phyloP scores from a whole-genome alignment of 2,888 invertebrate genomes.

The Bombyx huttoni region DNA sequence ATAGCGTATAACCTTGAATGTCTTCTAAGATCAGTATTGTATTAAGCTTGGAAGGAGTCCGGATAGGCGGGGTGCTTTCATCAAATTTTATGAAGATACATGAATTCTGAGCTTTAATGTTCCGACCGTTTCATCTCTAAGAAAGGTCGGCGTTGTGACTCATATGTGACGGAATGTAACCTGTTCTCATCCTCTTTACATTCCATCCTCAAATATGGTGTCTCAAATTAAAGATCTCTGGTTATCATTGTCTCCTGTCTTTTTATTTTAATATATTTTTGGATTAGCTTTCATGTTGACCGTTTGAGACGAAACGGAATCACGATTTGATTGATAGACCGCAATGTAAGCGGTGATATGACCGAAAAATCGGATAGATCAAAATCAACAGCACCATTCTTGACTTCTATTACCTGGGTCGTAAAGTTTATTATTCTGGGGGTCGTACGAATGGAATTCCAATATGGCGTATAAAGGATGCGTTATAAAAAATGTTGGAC shows the following conservation, averaged over 20 bases:
- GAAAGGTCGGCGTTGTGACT: neutral
- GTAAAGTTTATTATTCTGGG: neutral
- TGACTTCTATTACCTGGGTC: neutral
- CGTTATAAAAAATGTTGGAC: conserved; percentile 54
- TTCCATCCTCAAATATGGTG: neutral
- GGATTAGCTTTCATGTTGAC: neutral
- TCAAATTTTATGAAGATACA: neutral
- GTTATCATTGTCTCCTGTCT: neutral
- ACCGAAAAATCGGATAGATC: neutral
- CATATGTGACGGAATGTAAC: neutral
- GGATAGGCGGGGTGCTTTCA: neutral
- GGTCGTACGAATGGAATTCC: conserved; percentile 39
- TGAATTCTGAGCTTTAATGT: neutral
- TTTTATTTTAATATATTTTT: neutral
- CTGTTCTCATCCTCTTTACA: neutral
- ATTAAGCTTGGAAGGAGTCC: neutral
- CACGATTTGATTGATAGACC: neutral
- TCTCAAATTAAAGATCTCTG: neutral
- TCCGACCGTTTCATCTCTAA: neutral
- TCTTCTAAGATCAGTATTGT: neutral
- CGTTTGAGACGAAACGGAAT: neutral
- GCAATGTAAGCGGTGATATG: neutral
- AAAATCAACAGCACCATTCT: neutral
- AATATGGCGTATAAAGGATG: conserved; percentile 57
- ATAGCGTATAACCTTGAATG: neutral